phyloP scores from a whole-genome alignment of 2,797 vertebrate species.

The Amblyopsis hoosieri region DNA sequence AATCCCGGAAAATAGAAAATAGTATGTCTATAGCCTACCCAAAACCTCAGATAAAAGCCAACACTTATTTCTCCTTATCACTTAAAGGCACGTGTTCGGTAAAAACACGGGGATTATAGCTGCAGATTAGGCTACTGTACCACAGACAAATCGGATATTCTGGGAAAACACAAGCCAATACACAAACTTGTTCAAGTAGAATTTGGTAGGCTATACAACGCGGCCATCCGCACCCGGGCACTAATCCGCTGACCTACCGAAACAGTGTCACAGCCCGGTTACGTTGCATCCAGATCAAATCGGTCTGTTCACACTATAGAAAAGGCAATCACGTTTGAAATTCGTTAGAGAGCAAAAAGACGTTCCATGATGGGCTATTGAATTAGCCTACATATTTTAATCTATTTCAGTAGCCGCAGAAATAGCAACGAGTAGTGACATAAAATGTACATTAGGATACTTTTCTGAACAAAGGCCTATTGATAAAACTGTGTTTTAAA shows the following conservation, averaged over 20 bases:
- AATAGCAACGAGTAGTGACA: no score
- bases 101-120: slow-evolving; percentile 52
- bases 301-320: neutral
- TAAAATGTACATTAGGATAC: no score
- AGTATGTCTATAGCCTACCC: neutral
- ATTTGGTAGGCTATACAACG: slow-evolving; percentile 65
- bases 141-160: slow-evolving; percentile 70
- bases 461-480: slow-evolving; percentile 55
- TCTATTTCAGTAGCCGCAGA: no score
- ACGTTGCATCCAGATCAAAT: slow-evolving; percentile 11
- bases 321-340: slow-evolving; percentile 2
- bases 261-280: slow-evolving; percentile 51
- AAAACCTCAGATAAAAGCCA: slow-evolving; percentile 29
- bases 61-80: slow-evolving; percentile 2
- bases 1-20: slow-evolving; percentile 27
- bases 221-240: slow-evolving; percentile 32
- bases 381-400: no score
- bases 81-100: slow-evolving; percentile 47
- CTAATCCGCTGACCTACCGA: slow-evolving; percentile 67
- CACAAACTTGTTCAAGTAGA: slow-evolving; percentile 74
- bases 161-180: slow-evolving; percentile 64
- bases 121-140: slow-evolving; percentile 42
- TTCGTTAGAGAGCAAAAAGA: slow-evolving; percentile 5
- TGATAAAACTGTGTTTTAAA: slow-evolving; percentile 51
- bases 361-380: no score